Base-by-base conservation (phyloP, 2,113 vertebrate genomes). In the Paraplagusia blochii region DNA sequence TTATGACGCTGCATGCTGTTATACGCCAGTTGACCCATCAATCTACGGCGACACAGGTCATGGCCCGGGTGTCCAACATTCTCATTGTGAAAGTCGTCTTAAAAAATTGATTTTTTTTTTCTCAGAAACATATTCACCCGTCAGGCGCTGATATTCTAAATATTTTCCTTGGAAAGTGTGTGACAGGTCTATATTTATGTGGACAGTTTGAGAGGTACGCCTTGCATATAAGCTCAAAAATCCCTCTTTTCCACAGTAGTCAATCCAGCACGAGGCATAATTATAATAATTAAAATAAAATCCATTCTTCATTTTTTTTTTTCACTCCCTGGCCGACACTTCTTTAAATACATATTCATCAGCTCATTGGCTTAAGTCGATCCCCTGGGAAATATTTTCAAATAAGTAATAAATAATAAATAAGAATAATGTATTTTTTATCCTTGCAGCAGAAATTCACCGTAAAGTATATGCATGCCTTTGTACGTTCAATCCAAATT, bases 391-490 rank as follows among this genome's bases (percentile, higher is more conserved):
- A 38, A 53, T 38, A 12, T 8, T 35, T 7, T 14, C 35, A 36
- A 52, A 52, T 53, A 53, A 38, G 35, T 53, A 38, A 53, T 38
- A 53, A 53, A 53, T 53, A 53, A 38, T 34, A 39, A 53, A 53
- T 38, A 51, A 51, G 49, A 11, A 6, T n/a, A 9, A 29, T 33
- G 9, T 13, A 38, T 39, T 38, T 14, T 53, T 35, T 53, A 18
- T 12, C 15, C 9, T 17, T 38, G 13, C 4, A 38, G 15, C 7
- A 14, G 22, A 33, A 7, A 38, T 35, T 8, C 50, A 4, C 8
- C 5, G 34, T 1, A 3, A 11, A 16, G 43, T 17, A 29, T 2
- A 29, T 16, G 43, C 16, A n/a, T 44, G 3, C 33, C 18, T 2
- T 9, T 19, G 44, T 5, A 6, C 17, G 11, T 9, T 9, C 35